Percentiles rank a stretch among this genome's conserved stretches.
phyloP scores from a whole-genome alignment of 2,888 invertebrate species.

The Spialia ferax region DNA sequence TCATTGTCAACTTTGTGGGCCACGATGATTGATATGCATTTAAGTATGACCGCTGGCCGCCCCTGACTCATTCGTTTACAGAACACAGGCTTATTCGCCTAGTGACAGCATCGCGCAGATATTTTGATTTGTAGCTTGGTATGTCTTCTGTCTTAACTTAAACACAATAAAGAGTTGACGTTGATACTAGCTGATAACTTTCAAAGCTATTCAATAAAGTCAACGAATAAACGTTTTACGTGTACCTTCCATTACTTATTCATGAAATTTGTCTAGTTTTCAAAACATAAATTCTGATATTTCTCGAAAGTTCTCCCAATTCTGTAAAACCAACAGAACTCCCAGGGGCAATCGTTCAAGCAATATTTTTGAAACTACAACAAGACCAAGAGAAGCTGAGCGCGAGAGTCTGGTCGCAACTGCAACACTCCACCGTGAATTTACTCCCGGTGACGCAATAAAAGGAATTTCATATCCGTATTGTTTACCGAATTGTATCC shows the following conservation, averaged over 20 bases:
- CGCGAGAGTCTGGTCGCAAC: slow-evolving; percentile 10
- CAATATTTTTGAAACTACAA: slow-evolving; percentile 34
- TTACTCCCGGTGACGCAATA: slow-evolving; percentile 50
- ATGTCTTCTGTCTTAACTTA: neutral
- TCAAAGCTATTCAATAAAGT: too few species aligned
- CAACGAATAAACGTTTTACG: neutral
- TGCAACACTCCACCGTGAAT: slow-evolving; percentile 42
- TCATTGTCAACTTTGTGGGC: slow-evolving; percentile 36
- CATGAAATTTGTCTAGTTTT: neutral
- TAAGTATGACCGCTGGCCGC: slow-evolving; percentile 30
- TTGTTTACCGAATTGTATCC: neutral
- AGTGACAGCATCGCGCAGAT: slow-evolving; percentile 29
- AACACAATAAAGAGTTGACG: neutral
- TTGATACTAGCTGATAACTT: too few species aligned
- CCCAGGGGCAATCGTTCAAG: slow-evolving; percentile 19
- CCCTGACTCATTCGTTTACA: slow-evolving; percentile 31
- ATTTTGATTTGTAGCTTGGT: slow-evolving; percentile 16
- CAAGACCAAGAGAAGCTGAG: slow-evolving; percentile 12
- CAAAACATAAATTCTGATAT: neutral
- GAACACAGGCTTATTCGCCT: slow-evolving; percentile 18
- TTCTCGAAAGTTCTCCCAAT: neutral
- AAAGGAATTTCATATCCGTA: slow-evolving; percentile 50
- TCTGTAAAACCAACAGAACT: slow-evolving; percentile 4
- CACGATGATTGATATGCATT: slow-evolving; percentile 37
- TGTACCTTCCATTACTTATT: neutral